Base-by-base conservation (phyloP, 1,140 invertebrate genomes). In the Nephotettix cincticeps region DNA sequence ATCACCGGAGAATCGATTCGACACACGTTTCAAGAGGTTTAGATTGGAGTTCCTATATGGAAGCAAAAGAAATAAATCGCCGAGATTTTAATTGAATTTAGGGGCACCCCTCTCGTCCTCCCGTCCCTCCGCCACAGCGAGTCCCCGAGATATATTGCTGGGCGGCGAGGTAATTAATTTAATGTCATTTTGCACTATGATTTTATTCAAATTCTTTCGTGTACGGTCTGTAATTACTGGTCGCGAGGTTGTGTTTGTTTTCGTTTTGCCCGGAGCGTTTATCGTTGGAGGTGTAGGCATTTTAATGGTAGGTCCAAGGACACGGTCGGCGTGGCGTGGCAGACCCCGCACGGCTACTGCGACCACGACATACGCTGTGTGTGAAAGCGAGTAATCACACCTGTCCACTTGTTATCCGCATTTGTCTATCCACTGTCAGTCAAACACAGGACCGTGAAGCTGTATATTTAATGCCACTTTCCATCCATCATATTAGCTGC, bases 201-300 rank as follows among this genome's bases (percentile, higher is more conserved):
- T 61, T 61, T 61, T 61, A 61, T 61, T 61, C 56, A 61, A 61
- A 61, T 61, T 61, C 56, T 61, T 61, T 61, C 56, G 56, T 61
- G 56, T 61, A 61, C 56, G 25, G 25, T 25, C 23, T 61, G 56
- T 61, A 61, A 61, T 61, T 27, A 61, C 23, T 4, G 23, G 56
- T 61, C 14, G 21, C 25, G 56, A 4, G 56, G 1, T 14, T 14
- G 56, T 61, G 14, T 29, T 61, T 9, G 56, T 61, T 29, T 51
- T 51, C 6, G 36, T 17, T 40, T 40, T 4, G 47, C 32, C 32
- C 32, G 47, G 4, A 4, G 21, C 47, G 14, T 51, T 51, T 4
- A 19, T 19, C 47, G 47, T 25, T 25, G 56, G 56, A 61, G 56
- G 56, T 23, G 56, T 2, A 61, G 56, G 56, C 56, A 61, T 61